Evolutionary conservation across 2,888 invertebrate species (phyloP).

Genomic region (Barypeithes pellucidus): DNA sequence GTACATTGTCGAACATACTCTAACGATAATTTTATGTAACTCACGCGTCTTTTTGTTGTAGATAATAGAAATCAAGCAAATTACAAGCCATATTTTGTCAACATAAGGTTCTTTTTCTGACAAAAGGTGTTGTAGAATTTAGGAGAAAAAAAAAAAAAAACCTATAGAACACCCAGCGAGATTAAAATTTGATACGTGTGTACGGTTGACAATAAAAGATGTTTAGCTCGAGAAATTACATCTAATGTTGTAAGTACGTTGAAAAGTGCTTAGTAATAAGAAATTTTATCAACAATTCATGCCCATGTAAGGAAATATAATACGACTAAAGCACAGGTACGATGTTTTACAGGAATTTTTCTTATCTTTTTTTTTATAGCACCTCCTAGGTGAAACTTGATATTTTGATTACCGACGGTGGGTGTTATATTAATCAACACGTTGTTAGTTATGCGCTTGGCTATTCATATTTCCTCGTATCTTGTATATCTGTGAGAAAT

Average conservation of each 20-base stretch:
- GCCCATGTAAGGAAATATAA: slow-evolving; percentile 23
- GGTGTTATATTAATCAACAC: slow-evolving; percentile 26
- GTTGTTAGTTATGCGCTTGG: not conserved
- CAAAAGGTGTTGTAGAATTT: not conserved
- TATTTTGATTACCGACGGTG: slow-evolving; percentile 26
- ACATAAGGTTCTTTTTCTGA: not conserved
- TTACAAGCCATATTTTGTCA: slow-evolving; percentile 2
- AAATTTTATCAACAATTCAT: slow-evolving; percentile 14
- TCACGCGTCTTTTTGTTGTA: not conserved
- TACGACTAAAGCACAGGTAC: slow-evolving; percentile 4
- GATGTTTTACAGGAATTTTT: slow-evolving; percentile 24
- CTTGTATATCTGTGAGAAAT: not conserved
- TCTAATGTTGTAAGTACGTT: not conserved
- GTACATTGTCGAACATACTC: slow-evolving; percentile 5
- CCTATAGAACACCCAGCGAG: slow-evolving; percentile 19
- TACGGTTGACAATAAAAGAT: slow-evolving; percentile 7
- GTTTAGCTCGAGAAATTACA: not conserved
- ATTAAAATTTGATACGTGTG: slow-evolving; percentile 12
- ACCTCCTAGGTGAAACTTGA: slow-evolving; percentile 25
- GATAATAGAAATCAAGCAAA: slow-evolving; percentile 13
- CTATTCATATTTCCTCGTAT: slow-evolving; percentile 17
- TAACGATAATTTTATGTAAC: slow-evolving; percentile 17
- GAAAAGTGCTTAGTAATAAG: slow-evolving; percentile 22
- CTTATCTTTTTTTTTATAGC: slow-evolving; percentile 29
- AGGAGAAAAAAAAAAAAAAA: no score